These are phyloP conservation scores for Urocyon cinereoargenteus DNA, from an alignment of 2,797 vertebrate genomes.

Conservation along the genomic window DNA sequence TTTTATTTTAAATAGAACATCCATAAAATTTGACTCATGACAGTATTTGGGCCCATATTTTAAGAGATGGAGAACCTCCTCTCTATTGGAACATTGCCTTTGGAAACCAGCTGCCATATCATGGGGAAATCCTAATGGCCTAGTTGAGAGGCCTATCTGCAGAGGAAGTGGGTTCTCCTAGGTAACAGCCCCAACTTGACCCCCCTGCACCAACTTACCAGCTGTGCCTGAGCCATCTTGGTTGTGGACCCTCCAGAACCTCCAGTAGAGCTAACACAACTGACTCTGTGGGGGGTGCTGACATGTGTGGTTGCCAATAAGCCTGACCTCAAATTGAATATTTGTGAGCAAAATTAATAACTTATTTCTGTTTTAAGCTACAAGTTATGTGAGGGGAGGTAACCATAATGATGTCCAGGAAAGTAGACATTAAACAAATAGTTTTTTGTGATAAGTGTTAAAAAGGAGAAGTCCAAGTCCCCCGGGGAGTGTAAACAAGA, in stretches of 20 bases:
- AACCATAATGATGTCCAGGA: neutral
- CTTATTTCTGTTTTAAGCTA: neutral
- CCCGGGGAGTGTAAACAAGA: neutral
- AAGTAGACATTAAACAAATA: neutral
- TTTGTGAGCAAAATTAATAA: neutral
- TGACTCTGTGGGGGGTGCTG: fast-evolving
- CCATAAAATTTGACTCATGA: neutral
- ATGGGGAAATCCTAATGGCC: neutral
- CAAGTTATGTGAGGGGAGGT: neutral
- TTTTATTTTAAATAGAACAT: neutral
- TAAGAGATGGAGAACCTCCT: neutral
- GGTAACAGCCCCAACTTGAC: neutral
- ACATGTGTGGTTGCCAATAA: too few species aligned
- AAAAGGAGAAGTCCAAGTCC: neutral
- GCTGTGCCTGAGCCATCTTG: neutral
- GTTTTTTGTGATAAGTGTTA: neutral
- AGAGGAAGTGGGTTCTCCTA: neutral
- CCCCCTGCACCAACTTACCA: neutral
- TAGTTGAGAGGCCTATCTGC: neutral
- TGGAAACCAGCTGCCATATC: neutral
- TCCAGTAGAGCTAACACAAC: too few species aligned
- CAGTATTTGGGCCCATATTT: neutral
- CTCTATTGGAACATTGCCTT: neutral
- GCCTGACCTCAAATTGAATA: neutral
- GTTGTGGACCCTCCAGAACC: fast-evolving